A percentile compares a stretch with the other conserved stretches of the same genome.
These are phyloP conservation scores for Gymnocheta viridis DNA, from an alignment of 2,888 invertebrate species.

Conservation along the genomic window DNA sequence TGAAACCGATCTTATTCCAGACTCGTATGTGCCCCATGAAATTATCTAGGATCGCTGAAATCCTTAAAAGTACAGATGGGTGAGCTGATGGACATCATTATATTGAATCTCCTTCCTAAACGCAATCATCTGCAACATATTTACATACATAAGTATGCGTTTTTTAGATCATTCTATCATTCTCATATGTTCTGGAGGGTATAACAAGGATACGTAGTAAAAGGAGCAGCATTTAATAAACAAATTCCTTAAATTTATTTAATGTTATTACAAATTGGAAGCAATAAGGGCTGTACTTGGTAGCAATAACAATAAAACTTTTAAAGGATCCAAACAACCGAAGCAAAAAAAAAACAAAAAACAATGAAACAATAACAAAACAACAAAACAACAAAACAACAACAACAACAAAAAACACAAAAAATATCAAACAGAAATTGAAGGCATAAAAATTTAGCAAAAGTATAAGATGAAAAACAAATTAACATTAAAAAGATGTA, in stretches of 20 bases:
- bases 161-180: no score
- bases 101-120: no score
- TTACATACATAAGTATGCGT: no score
- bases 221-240: slow-evolving; percentile 38
- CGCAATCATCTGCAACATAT: no score
- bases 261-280: slow-evolving; percentile 40
- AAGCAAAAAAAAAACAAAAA: neutral
- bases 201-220: neutral
- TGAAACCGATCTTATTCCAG: no score
- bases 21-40: no score
- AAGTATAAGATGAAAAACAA: slow-evolving; percentile 17
- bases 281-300: slow-evolving; percentile 41
- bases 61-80: no score
- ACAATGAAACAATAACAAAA: neutral
- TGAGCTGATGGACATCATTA: no score
- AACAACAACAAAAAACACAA: slow-evolving; percentile 7
- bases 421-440: slow-evolving; percentile 42
- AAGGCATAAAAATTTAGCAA: slow-evolving; percentile 21
- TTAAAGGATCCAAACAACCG: slow-evolving; percentile 25
- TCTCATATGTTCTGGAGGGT: neutral
- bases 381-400: neutral
- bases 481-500: slow-evolving; percentile 23
- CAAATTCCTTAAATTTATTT: slow-evolving; percentile 49
- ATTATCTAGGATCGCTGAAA: no score
- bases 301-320: slow-evolving; percentile 59